These are phyloP conservation scores for Gnathonemus longibarbis DNA, from an alignment of 2,113 vertebrate genomes.

Conservation along the genomic window DNA sequence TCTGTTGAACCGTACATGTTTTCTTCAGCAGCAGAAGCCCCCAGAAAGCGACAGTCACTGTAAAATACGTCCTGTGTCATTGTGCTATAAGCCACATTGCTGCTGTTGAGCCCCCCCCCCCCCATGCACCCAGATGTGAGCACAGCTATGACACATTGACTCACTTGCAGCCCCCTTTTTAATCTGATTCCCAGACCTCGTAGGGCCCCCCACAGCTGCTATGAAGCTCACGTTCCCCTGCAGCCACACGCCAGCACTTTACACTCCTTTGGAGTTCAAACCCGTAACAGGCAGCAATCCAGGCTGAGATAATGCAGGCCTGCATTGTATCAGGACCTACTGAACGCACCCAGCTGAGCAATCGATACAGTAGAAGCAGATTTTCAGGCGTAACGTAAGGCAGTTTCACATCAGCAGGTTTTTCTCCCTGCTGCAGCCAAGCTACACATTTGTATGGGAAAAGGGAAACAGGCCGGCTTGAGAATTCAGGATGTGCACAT, in stretches of 20 bases:
- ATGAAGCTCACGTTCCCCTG: slow-evolving; percentile 17
- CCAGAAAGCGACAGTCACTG: not conserved
- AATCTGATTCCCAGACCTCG: slow-evolving; percentile 19
- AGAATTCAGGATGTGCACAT: slow-evolving; percentile 24
- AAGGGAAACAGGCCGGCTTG: not conserved
- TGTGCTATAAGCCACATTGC: not conserved
- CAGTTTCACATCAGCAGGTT: not conserved
- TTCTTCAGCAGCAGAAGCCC: not conserved
- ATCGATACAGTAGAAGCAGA: not conserved
- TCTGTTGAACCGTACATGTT: not conserved
- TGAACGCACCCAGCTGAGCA: not conserved
- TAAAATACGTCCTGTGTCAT: not conserved
- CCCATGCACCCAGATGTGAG: not conserved
- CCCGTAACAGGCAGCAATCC: slow-evolving; percentile 20
- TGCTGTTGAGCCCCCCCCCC: not conserved
- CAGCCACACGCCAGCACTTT: slow-evolving; percentile 41
- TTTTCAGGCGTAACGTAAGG: not conserved
- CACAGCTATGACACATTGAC: slow-evolving; percentile 3
- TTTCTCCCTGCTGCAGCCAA: not conserved
- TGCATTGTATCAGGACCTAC: not conserved
- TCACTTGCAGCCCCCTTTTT: slow-evolving; percentile 8
- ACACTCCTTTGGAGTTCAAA: slow-evolving; percentile 23
- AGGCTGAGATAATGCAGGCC: not conserved
- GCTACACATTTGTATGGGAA: not conserved
- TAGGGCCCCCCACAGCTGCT: not conserved